Percentiles rank a stretch among this genome's conserved stretches.
Evolutionary conservation across 1,140 invertebrate genomes (phyloP).

Genomic region (Drosophila yakuba): DNA sequence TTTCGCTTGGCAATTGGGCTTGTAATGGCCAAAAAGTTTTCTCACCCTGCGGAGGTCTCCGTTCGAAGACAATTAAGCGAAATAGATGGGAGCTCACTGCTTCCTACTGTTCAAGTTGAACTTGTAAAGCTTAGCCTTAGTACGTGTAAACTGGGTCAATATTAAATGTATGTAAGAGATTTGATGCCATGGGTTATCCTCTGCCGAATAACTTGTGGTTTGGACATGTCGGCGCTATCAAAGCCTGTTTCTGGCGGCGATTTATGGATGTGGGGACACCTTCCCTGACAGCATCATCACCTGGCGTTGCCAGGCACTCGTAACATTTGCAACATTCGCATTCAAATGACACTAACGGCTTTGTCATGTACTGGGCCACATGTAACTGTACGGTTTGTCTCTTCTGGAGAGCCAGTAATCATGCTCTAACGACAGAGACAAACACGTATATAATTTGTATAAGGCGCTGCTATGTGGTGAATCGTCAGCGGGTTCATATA

Average conservation of each 20-base stretch:
- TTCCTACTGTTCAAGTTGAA: conserved; percentile 39
- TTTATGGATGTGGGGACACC: conserved; percentile 55
- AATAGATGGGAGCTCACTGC: conserved; percentile 28
- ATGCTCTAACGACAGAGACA: conserved; percentile 75
- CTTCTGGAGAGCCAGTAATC: conserved; percentile 74
- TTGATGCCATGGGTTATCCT: conserved; percentile 13
- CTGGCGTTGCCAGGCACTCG: conserved; percentile 53
- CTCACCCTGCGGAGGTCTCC: conserved; percentile 39
- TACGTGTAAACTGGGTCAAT: conserved; percentile 37
- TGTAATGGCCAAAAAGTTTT: conserved; percentile 53
- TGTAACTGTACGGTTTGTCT: conserved; percentile 53
- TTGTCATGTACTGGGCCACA: conserved; percentile 70
- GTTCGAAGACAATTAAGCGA: conserved; percentile 28
- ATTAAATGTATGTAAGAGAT: background rate
- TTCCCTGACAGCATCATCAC: conserved; percentile 61
- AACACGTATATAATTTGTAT: conserved; percentile 44
- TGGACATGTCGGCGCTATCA: conserved; percentile 50
- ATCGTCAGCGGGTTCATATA: conserved; percentile 77
- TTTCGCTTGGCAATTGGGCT: conserved; percentile 70
- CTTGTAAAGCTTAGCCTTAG: conserved; percentile 29
- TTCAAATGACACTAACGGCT: conserved; percentile 82
- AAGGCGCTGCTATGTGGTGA: conserved; percentile 42
- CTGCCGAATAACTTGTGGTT: background rate
- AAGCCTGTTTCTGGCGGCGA: conserved; percentile 40
- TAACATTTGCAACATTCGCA: conserved; percentile 67